Percentiles rank a stretch among this genome's conserved stretches.
Evolutionary conservation across 2,888 invertebrate species (phyloP).

Genomic region (Achlya flavicornis): DNA sequence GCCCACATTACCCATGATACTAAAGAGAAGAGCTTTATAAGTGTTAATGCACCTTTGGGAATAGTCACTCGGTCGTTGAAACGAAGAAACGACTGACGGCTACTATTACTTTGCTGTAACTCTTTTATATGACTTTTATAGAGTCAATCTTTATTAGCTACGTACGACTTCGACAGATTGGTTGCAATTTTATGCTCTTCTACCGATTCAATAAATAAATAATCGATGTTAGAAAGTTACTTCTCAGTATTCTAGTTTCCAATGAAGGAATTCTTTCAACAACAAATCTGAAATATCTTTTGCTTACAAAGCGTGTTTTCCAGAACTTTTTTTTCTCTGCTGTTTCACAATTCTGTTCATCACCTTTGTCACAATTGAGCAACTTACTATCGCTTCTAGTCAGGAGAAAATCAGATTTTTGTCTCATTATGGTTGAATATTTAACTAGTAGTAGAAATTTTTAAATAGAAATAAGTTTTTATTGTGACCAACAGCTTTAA

Average conservation of each 20-base stretch:
- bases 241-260: background rate
- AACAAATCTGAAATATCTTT: no score
- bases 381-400: no score
- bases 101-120: constrained; percentile 2
- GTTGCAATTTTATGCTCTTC: background rate
- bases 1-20: background rate
- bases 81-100: constrained; percentile 1
- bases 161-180: constrained; percentile 8
- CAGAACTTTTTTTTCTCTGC: no score
- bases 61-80: background rate
- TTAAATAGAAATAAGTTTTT: no score
- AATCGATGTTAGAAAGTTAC: background rate
- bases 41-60: constrained; percentile 6
- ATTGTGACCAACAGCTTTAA: no score
- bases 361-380: no score
- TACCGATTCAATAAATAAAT: background rate
- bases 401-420: no score
- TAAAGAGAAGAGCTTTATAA: constrained; percentile 2
- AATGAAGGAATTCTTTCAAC: background rate
- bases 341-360: no score
- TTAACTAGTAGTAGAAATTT: no score
- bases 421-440: no score
- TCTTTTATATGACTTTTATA: constrained; percentile 6
- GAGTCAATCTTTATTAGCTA: constrained; percentile 3
- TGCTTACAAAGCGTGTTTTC: no score